A percentile compares a stretch with the other conserved stretches of the same genome.
Conservation (phyloP, 2,888 invertebrate genomes). For the Campaea margaritaria region DNA sequence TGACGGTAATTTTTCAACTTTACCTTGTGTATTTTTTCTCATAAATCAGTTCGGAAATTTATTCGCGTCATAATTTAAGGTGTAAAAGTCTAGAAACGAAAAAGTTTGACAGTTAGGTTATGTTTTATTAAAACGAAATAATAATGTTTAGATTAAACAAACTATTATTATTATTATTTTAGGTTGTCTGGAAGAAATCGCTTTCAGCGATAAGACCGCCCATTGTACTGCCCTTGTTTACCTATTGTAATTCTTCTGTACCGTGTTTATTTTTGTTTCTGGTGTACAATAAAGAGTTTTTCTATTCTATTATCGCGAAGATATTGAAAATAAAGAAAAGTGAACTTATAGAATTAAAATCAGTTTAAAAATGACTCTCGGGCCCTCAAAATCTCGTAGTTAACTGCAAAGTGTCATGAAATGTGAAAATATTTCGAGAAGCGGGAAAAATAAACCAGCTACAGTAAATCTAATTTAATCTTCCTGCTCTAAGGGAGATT, state of each 20-base stretch:
- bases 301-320: too few species aligned
- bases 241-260: too few species aligned
- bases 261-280: too few species aligned
- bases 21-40: background rate
- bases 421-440: slow-evolving; percentile 24
- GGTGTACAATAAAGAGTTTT: too few species aligned
- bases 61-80: background rate
- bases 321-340: too few species aligned
- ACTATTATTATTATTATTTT: too few species aligned
- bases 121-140: background rate
- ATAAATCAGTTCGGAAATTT: background rate
- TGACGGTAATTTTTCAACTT: background rate
- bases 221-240: too few species aligned
- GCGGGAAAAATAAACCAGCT: slow-evolving; percentile 33
- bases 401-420: slow-evolving; percentile 16
- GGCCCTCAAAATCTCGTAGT: slow-evolving; percentile 10
- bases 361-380: background rate
- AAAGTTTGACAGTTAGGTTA: background rate
- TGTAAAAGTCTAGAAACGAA: background rate
- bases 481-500: slow-evolving; percentile 2
- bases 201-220: too few species aligned
- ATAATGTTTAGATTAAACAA: too few species aligned
- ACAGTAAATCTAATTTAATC: slow-evolving; percentile 41
- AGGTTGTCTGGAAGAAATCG: too few species aligned
- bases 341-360: background rate